Base-by-base conservation (phyloP, 2,888 invertebrate genomes). In the Spilosoma lubricipeda region DNA sequence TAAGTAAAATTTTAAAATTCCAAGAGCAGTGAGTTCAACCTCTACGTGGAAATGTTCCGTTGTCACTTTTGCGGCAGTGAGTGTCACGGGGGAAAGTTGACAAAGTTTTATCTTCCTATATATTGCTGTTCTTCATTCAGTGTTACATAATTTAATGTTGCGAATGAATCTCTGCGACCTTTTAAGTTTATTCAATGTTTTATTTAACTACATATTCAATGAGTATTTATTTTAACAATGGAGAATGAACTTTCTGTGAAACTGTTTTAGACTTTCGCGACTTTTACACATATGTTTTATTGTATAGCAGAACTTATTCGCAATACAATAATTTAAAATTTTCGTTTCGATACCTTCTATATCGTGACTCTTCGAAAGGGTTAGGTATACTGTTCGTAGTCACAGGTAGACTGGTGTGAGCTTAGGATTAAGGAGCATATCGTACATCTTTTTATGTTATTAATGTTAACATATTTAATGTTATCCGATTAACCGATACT, bases 151-250 rank as follows among this genome's bases (percentile, higher is more conserved):
- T 82, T 82, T 79, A 84, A 83, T 82, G 79, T 78, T 69, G 70
- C 73, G 7, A 48, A 23, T 74, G 77, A 78, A 78, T 78, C 73
- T 80, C 64, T 36, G 56, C 69, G 70, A 75, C 48, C 66, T 66
- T 27, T 36, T 68, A 64, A 77, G 67, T 81, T 84, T 74, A 75
- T 77, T 72, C 59, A 36, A 2, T n/a, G 72, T 82, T 80, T 82
- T 83, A 80, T 82, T 80, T 80, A 82, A 84, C 78, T 80, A 66
- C 71, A 70, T 79, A 75, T 84, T 79, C 78, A 78, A 72, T 67
- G 56, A 18, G 73, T 78, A 74, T 82, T 83, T 76, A 81, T 77
- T 42, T 11, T 15, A 74, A 70, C 2, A 69, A n/a, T 68, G 30
- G 52, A 72, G 75, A 59, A 63, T 72, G 70, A 74, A 77, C 59